phyloP scores from a whole-genome alignment of 2,113 vertebrate genomes.

The Orientallactaga bullata region DNA sequence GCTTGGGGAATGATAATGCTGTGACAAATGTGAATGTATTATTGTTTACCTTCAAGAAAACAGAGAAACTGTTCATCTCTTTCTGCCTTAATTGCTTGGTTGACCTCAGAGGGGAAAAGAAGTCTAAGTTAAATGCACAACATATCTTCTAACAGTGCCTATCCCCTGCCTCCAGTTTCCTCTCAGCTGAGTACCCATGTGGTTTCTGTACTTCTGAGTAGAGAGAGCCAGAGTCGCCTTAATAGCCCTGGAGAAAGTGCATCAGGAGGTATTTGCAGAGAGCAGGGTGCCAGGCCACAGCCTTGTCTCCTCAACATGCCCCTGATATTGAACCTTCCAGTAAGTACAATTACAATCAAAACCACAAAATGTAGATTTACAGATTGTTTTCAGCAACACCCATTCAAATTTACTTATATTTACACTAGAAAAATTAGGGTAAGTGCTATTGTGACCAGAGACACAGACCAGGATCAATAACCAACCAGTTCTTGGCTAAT shows the following conservation, averaged over 20 bases:
- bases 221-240: slow-evolving; percentile 85
- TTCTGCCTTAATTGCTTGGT: slow-evolving; percentile 87
- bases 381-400: slow-evolving; percentile 97
- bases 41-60: slow-evolving; percentile 85
- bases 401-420: slow-evolving; percentile 99
- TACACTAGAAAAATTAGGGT: slow-evolving; percentile 99
- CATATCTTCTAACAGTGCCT: slow-evolving; percentile 78
- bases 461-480: slow-evolving; percentile 98
- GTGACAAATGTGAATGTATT: slow-evolving; percentile 79
- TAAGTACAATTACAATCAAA: slow-evolving; percentile 98
- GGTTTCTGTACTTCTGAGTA: slow-evolving; percentile 89
- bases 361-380: slow-evolving; percentile 97
- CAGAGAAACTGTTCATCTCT: slow-evolving; percentile 81
- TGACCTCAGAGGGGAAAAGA: slow-evolving; percentile 82
- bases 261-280: slow-evolving; percentile 89
- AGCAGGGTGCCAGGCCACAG: slow-evolving; percentile 94
- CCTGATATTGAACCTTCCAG: slow-evolving; percentile 99
- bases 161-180: slow-evolving; percentile 76
- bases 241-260: slow-evolving; percentile 91
- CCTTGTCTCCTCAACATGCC: slow-evolving; percentile 95
- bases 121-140: slow-evolving; percentile 85
- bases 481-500: slow-evolving; percentile 98
- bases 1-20: background rate
- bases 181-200: slow-evolving; percentile 85
- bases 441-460: slow-evolving; percentile 99